Conservation (phyloP, 2,888 invertebrate species). For the Archaeoteleia sp. region DNA sequence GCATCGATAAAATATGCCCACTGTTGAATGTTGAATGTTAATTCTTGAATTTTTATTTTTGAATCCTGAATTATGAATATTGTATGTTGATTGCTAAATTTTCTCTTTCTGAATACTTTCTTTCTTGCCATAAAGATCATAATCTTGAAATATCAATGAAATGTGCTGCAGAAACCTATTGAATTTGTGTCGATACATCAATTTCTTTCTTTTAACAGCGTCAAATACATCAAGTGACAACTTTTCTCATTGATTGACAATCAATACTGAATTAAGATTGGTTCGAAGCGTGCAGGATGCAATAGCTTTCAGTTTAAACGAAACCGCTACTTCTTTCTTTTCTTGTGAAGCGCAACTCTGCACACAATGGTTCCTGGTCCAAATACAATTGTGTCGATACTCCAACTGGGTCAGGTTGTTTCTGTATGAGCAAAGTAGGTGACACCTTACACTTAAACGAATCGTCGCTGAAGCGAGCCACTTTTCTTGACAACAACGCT, state of each 20-base stretch:
- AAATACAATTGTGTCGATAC: constrained; percentile 38
- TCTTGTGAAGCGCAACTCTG: background rate
- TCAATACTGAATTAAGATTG: constrained; percentile 21
- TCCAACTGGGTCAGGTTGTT: constrained; percentile 41
- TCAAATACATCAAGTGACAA: constrained; percentile 1
- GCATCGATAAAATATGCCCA: too few species aligned
- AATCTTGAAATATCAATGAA: too few species aligned
- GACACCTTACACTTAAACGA: constrained; percentile 41
- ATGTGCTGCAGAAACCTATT: too few species aligned
- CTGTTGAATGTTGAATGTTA: too few species aligned
- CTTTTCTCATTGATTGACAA: constrained; percentile 20
- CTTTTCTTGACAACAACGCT: constrained; percentile 32
- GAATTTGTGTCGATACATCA: too few species aligned
- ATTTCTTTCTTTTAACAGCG: background rate
- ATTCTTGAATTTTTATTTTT: too few species aligned
- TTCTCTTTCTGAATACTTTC: too few species aligned
- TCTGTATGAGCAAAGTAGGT: constrained; percentile 28
- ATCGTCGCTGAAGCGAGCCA: constrained; percentile 31
- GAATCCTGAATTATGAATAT: too few species aligned
- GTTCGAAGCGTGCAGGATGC: constrained; percentile 24
- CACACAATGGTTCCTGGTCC: constrained; percentile 18
- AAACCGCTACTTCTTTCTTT: constrained; percentile 18
- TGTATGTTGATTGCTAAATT: too few species aligned
- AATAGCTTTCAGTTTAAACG: constrained; percentile 33
- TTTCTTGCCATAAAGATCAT: too few species aligned